Base-by-base conservation (phyloP, 2,888 invertebrate genomes). In the Caenorhabditis sp. region DNA sequence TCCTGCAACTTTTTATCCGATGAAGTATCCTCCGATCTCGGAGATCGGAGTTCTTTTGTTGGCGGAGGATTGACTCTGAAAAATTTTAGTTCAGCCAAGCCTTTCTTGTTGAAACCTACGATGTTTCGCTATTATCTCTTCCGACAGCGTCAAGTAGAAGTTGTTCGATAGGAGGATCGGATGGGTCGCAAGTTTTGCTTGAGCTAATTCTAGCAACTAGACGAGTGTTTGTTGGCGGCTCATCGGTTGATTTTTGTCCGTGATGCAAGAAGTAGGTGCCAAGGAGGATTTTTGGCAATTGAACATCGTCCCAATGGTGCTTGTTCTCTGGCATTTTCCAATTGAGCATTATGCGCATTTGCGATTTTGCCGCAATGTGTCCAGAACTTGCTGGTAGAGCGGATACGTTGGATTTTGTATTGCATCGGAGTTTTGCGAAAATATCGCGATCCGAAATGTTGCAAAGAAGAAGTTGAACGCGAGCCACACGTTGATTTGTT, bases 361-460 rank as follows among this genome's bases (percentile, higher is more conserved):
- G 81, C 7, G 81, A 73, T 49, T 80, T 81, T n/a, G 83, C 77
- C 4, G 77, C 76, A 53, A 84, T 78, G 54, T 81, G 78, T 7
- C 82, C 83, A 43, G 71, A 76, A 17, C 82, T 76, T 56, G 74
- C 72, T 4, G 83, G 81, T 10, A 81, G 61, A 1, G 83, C 81
- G 73, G 69, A 69, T n/a, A 83, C 75, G 57, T 77, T 77, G n/a
- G 76, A 78, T 14, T 71, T 63, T 23, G 69, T 52, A 58, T 78
- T 81, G 59, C 78, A 68, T 49, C 80, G 78, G 25, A 84, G 60
- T 63, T 76, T 75, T 61, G 78, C 83, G 61, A 71, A 78, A 17
- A 84, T 77, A 36, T 80, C 74, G 7, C 83, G 74, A 52, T 84
- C 84, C 25, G 83, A 83, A 38, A 83, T 84, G 58, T 84, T 84